Percentiles rank a stretch among this genome's conserved stretches.
phyloP scores from a whole-genome alignment of 2,888 invertebrate genomes.

The Gastrophysa polygoni region DNA sequence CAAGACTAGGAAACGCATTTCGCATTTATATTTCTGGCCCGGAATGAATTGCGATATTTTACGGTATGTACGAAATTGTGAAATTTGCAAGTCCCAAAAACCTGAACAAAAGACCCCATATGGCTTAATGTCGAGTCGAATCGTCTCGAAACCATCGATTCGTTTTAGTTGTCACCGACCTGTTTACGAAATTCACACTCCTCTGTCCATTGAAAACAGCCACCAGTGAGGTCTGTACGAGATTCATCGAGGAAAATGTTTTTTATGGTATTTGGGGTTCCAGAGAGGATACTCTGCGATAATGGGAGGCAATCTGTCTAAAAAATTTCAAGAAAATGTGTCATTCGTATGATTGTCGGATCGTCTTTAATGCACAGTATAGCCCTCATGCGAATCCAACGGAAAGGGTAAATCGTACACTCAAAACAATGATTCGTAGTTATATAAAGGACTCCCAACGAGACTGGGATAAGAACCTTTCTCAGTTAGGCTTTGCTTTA shows the following conservation, averaged over 20 bases:
- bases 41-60: conserved; percentile 18
- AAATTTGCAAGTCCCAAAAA: conserved; percentile 20
- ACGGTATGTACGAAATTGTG: conserved; percentile 15
- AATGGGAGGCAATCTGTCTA: conserved; percentile 35
- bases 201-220: too few species aligned
- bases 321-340: conserved; percentile 21
- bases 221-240: too few species aligned
- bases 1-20: too few species aligned
- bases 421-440: too few species aligned
- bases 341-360: conserved; percentile 25
- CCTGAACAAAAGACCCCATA: conserved; percentile 8
- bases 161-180: background rate
- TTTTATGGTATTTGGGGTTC: too few species aligned
- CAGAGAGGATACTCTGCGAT: conserved; percentile 34
- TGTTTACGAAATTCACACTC: conserved; percentile 36
- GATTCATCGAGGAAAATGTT: too few species aligned
- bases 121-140: background rate
- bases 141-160: conserved; percentile 7
- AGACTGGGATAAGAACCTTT: conserved; percentile 42
- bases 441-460: too few species aligned
- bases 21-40: too few species aligned
- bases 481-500: conserved; percentile 42
- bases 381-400: too few species aligned
- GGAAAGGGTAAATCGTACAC: too few species aligned
- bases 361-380: conserved; percentile 39